Evolutionary conservation across 1,140 invertebrate genomes (phyloP).

Genomic region (Spodoptera frugiperda): DNA sequence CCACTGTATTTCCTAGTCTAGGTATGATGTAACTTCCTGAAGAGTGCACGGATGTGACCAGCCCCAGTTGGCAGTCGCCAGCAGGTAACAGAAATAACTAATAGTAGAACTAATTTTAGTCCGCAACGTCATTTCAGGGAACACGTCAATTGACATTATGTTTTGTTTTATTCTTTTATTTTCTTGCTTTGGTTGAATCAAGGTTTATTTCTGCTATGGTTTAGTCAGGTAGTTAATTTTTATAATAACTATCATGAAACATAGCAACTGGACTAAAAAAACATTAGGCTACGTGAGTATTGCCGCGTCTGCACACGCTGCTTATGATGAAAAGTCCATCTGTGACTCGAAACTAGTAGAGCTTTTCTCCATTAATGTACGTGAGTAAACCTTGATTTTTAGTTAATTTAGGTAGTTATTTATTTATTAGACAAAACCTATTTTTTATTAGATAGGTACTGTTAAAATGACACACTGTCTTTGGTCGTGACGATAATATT

Average conservation of each 20-base stretch:
- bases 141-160: constrained; percentile 37
- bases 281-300: too few species aligned
- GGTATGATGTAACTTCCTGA: constrained; percentile 50
- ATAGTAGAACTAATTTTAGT: constrained; percentile 44
- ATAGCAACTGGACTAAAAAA: too few species aligned
- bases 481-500: not conserved
- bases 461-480: not conserved
- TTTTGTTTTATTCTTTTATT: constrained; percentile 20
- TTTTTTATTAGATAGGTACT: too few species aligned
- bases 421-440: too few species aligned
- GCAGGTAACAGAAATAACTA: constrained; percentile 48
- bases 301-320: too few species aligned
- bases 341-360: too few species aligned
- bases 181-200: constrained; percentile 20
- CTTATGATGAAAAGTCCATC: too few species aligned
- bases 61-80: constrained; percentile 41
- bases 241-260: too few species aligned
- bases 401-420: too few species aligned
- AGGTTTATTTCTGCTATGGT: constrained; percentile 22
- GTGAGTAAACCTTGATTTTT: too few species aligned
- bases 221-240: not conserved
- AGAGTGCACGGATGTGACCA: constrained; percentile 31
- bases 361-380: too few species aligned
- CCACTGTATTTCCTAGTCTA: not conserved
- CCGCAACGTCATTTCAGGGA: constrained; percentile 27